Base-by-base conservation (phyloP, 2,888 invertebrate genomes). In the Agonopterix alstromeriana region DNA sequence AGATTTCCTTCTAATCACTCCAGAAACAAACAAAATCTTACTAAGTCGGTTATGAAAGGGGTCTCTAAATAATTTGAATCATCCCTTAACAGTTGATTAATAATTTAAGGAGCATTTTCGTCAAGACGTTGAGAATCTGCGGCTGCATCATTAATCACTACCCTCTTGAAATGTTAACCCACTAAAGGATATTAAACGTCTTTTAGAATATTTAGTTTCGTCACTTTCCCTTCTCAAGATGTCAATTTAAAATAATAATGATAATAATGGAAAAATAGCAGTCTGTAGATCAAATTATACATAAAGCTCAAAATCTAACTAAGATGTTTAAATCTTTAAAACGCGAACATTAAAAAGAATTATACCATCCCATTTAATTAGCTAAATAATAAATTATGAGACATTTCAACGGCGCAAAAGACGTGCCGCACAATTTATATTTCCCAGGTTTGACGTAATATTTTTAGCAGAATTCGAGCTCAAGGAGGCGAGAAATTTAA, bases 401-500 rank as follows among this genome's bases (percentile, higher is more conserved):
- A 42, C 43, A 52, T 51, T 53, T 49, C 43, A 42, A 47, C 43
- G 47, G 42, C 35, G n/a, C 46, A 45, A 48, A 53, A 51, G 48
- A 43, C 44, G 17, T 43, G 35, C 46, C 43, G 35, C 47, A 50
- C 53, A 51, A 58, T 69, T 69, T 55, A 65, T 66, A 61, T 57
- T 55, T 53, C 53, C 53, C 61, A 51, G 53, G 58, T 54, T 60
- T 67, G 61, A 55, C 57, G 58, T 56, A 55, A 69, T 73, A 67
- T 50, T 68, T 70, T 70, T 59, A 67, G 54, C 60, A 49, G 51
- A 66, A 66, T 65, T 73, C 67, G 62, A 56, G 53, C 63, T 60
- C 61, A 67, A 58, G 57, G 61, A 59, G 63, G 54, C 61, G 53
- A 63, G 70, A 74, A 78, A 77, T 74, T 77, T 73, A 77, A 78